These are phyloP conservation scores for Aulostomus chinensis DNA, from an alignment of 2,797 vertebrate genomes.

Conservation along the genomic window DNA sequence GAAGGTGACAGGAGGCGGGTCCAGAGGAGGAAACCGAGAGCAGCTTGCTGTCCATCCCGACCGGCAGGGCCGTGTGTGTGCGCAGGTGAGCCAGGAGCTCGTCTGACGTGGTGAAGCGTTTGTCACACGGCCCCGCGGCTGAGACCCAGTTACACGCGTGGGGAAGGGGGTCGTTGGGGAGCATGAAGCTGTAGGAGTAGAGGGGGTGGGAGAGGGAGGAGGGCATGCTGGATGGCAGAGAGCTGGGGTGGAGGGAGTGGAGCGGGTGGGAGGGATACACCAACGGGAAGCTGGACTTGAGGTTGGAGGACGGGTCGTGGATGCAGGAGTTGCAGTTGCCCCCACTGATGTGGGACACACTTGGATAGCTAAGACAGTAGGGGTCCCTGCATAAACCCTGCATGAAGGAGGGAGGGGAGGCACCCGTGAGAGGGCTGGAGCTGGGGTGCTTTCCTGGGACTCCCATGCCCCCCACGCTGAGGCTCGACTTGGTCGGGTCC, in stretches of 20 bases:
- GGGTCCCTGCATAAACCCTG: slow-evolving; percentile 97
- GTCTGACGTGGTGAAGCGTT: slow-evolving; percentile 92
- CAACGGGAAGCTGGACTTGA: slow-evolving; percentile 92
- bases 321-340: slow-evolving; percentile 92
- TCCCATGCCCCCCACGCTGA: slow-evolving; percentile 83
- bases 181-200: slow-evolving; percentile 98
- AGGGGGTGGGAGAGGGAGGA: slow-evolving; percentile 90
- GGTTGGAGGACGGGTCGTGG: slow-evolving; percentile 87
- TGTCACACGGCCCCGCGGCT: slow-evolving; percentile 94
- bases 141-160: slow-evolving; percentile 99
- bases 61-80: slow-evolving; percentile 90
- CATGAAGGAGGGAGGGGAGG: slow-evolving; percentile 96
- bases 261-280: slow-evolving; percentile 93
- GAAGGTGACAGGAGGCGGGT: slow-evolving; percentile 92
- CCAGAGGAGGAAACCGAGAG: slow-evolving; percentile 87
- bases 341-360: slow-evolving; percentile 88
- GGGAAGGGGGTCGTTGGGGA: slow-evolving; percentile 90
- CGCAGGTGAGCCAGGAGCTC: slow-evolving; percentile 95
- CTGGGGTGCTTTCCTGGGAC: slow-evolving; percentile 91
- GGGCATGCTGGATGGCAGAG: slow-evolving; percentile 86
- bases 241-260: slow-evolving; percentile 88
- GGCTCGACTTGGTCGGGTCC: slow-evolving; percentile 89
- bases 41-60: slow-evolving; percentile 89
- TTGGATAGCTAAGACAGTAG: slow-evolving; percentile 94
- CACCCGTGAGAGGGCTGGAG: slow-evolving; percentile 93